Evolutionary conservation across 2,888 invertebrate genomes (phyloP), one percentile per base, ranked within the genome.

Genomic region (Frankliniella intonsa): DNA sequence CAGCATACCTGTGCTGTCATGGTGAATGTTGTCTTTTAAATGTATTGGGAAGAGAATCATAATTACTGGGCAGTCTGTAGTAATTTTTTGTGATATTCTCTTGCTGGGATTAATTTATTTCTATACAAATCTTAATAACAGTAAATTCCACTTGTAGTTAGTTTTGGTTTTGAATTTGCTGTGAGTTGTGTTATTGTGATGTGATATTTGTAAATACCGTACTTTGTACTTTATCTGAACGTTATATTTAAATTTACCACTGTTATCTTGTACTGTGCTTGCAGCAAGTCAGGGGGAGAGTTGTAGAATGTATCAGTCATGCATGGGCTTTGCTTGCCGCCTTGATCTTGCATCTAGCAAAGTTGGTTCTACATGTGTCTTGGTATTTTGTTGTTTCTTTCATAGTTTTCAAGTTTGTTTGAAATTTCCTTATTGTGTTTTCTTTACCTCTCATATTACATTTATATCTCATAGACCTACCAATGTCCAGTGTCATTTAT

Each of bases 111-210:
- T 38, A 38, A 38, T 17, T 62, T 62, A 62, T 17, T n/a, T 12
- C 62, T 62, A 62, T 17, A 8, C 62, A 17, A 62, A 62, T 55
- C 14, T 69, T 76, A 25, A 25, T 76, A 25, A 76, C 25, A 11
- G 12, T 22, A 22, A 76, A 22, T 76, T 76, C 69, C 69, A 76
- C 25, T 25, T 22, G n/a, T 22, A 76, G 69, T 25, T 76, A 25
- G 19, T 19, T 7, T 62, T 14, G 62, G 17, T 76, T 76, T 76
- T 22, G 25, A 76, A 22, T 76, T 76, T 76, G 69, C 25, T 76
- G 69, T 76, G 69, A 76, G 69, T 76, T 12, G 22, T 76, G 69
- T 76, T 76, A 76, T 76, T 76, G 69, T 76, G 11, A 76, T 76
- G 25, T 76, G 69, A 76, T 76, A 76, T 76, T 25, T 76, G 69